These are phyloP conservation scores for Drosophila borealis DNA, from an alignment of 2,888 invertebrate genomes.

Conservation along the genomic window DNA sequence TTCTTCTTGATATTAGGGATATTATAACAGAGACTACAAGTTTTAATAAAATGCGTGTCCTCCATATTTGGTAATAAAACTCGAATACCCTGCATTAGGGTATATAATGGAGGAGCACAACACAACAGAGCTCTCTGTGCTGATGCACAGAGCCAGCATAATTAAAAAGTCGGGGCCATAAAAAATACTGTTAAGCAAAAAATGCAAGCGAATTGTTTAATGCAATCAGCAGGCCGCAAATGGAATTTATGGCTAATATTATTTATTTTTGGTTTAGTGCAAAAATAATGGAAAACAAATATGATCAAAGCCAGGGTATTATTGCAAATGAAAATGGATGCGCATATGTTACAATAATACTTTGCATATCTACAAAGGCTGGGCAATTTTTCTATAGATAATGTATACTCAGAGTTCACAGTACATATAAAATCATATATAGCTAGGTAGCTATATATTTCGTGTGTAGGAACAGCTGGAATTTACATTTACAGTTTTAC, in stretches of 20 bases:
- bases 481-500: too few relatives aligned
- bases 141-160: slow-evolving; percentile 50
- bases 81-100: not conserved
- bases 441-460: too few relatives aligned
- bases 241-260: slow-evolving; percentile 50
- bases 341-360: not conserved
- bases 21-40: too few relatives aligned
- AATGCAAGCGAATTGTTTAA: slow-evolving; percentile 30
- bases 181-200: slow-evolving; percentile 20
- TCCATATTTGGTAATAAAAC: not conserved
- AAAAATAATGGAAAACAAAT: slow-evolving; percentile 18
- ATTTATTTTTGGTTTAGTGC: slow-evolving; percentile 27
- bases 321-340: not conserved
- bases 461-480: too few relatives aligned
- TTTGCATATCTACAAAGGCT: slow-evolving; percentile 1
- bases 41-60: too few relatives aligned
- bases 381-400: too few relatives aligned
- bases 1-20: too few relatives aligned
- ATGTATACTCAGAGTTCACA: too few relatives aligned
- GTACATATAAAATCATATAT: too few relatives aligned
- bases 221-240: slow-evolving; percentile 56
- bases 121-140: slow-evolving; percentile 17
- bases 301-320: slow-evolving; percentile 11
- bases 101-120: slow-evolving; percentile 15
- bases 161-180: slow-evolving; percentile 52